Base-by-base conservation (phyloP, 2,888 invertebrate species). In the Pterostichus niger region DNA sequence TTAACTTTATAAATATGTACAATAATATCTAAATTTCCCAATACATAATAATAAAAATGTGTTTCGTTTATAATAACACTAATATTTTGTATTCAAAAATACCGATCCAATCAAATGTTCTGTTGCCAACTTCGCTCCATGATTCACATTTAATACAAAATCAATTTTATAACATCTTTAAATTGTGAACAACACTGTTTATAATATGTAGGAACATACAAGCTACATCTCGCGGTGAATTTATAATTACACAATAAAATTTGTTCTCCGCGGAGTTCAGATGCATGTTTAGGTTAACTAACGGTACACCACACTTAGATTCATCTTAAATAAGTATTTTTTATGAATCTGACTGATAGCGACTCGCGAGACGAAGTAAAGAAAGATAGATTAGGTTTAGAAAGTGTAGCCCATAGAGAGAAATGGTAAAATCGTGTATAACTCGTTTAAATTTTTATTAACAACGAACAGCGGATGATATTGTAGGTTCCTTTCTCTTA, bases 401-500 rank as follows among this genome's bases (percentile, higher is more conserved):
- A 64, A 64, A 64, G 64, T 64, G 40, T 64, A 64, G 64, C 64
- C 64, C 64, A 35, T 40, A 15, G 64, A 35, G 64, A 40, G 40
- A 64, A 64, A 64, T 64, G 40, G 64, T 64, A 35, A 64, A 64
- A 64, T 64, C 64, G 64, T 64, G 64, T 64, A n/a, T n/a, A 64
- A 64, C 64, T 64, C 40, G 64, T 64, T 64, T 35, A 31, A 64
- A 64, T 64, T 64, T 64, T 64, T 64, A 64, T 64, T 13, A 64
- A 3, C 61, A 17, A 52, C n/a, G 31, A 7, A 33, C 35, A 35
- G 31, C 64, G 64, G 64, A 64, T 64, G 64, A 10, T 59, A 59
- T 31, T 24, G 33, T 15, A 13, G 40, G n/a, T 6, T 64, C 64
- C 64, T 64, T 64, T 64, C 64, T 64, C 64, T 61, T 64, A 64